Evolutionary conservation across 2,113 vertebrate genomes (phyloP).

Genomic region (Corvus cornix): DNA sequence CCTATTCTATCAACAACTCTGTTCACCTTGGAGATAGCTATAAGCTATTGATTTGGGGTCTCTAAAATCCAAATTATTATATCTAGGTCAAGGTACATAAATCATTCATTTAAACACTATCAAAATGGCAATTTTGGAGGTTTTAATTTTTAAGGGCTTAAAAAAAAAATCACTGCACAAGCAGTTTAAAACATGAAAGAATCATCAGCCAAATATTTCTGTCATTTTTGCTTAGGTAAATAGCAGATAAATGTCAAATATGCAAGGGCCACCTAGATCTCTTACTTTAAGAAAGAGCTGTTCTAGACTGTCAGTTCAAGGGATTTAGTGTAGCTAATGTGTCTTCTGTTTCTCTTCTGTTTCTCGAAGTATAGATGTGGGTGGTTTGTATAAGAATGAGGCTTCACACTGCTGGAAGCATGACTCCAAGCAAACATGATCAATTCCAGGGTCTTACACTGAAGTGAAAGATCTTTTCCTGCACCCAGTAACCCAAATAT

Average conservation of each 20-base stretch:
- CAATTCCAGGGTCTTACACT: slow-evolving; percentile 20
- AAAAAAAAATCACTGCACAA: neutral
- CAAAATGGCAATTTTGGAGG: neutral
- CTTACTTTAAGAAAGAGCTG: neutral
- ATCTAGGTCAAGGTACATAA: neutral
- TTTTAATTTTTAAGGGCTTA: neutral
- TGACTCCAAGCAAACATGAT: neutral
- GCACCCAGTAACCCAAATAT: slow-evolving; percentile 70
- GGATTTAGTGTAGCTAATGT: neutral
- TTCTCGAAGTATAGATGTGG: neutral
- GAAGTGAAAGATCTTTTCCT: slow-evolving; percentile 34
- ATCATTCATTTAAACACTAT: neutral
- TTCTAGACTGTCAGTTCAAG: neutral
- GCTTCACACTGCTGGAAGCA: neutral
- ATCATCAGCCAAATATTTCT: neutral
- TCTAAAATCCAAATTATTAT: neutral
- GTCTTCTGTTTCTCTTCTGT: neutral
- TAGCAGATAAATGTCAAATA: neutral
- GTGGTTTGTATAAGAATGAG: neutral
- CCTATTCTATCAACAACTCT: neutral
- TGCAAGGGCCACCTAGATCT: neutral
- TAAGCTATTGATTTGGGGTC: neutral
- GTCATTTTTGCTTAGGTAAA: neutral
- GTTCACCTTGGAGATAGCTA: neutral
- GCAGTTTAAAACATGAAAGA: neutral